Conservation (phyloP, 2,113 vertebrate species). For the Carlito syrichta region DNA sequence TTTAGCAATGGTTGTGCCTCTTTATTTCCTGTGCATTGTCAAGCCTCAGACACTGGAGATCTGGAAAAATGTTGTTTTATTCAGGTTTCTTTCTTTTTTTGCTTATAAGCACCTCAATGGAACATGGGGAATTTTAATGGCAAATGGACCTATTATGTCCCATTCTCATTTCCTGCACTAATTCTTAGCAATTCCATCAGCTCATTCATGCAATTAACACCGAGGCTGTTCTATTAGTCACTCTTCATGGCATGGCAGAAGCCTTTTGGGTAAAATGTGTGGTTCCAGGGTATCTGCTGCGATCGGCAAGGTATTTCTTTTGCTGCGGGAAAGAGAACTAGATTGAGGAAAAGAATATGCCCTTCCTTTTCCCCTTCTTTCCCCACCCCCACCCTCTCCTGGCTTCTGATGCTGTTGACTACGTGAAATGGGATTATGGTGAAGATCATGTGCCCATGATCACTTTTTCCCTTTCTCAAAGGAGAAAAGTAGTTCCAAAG, state of each 20-base stretch:
- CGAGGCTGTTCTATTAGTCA: neutral
- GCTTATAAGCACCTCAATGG: neutral
- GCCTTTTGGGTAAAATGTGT: neutral
- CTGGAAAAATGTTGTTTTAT: neutral
- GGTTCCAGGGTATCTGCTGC: neutral
- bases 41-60: neutral
- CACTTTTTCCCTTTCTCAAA: no score
- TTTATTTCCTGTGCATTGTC: neutral
- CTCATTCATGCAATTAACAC: neutral
- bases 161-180: neutral
- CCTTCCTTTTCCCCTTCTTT: neutral
- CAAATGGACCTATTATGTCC: neutral
- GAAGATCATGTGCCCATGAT: neutral
- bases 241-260: neutral
- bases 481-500: neutral
- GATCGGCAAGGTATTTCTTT: neutral
- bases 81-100: neutral
- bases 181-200: neutral
- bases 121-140: neutral
- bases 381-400: neutral
- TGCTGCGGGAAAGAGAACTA: neutral
- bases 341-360: neutral
- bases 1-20: neutral
- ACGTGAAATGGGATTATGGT: neutral
- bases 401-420: neutral